phyloP scores from a whole-genome alignment of 2,888 invertebrate genomes.

The Oegoconia quadripuncta region DNA sequence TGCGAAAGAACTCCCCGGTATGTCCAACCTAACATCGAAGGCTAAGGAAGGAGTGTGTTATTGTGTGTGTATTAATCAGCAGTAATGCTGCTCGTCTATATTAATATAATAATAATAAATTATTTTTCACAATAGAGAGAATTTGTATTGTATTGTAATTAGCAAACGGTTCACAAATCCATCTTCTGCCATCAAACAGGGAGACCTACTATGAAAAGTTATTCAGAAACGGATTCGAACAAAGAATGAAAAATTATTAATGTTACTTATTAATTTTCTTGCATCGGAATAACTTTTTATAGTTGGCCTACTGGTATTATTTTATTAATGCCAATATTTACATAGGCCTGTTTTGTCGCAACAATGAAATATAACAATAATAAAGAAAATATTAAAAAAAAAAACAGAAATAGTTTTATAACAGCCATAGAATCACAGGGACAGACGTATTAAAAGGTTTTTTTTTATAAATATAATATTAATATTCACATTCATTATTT shows the following conservation, averaged over 20 bases:
- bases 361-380: constrained; percentile 8
- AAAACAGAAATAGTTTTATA: constrained; percentile 15
- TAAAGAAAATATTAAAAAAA: constrained; percentile 9
- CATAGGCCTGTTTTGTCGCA: constrained; percentile 17
- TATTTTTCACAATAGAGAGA: too few relatives aligned
- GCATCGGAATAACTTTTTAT: too few relatives aligned
- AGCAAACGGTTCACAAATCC: constrained; percentile 40
- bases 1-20: too few relatives aligned
- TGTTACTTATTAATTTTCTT: not conserved
- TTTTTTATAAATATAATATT: constrained; percentile 6
- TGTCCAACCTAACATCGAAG: too few relatives aligned
- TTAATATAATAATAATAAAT: too few relatives aligned
- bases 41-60: too few relatives aligned
- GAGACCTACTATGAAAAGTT: not conserved
- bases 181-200: constrained; percentile 20
- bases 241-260: too few relatives aligned
- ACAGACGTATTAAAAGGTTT: constrained; percentile 15
- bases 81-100: too few relatives aligned
- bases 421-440: constrained; percentile 30
- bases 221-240: too few relatives aligned
- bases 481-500: constrained; percentile 3
- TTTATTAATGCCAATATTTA: not conserved
- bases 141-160: too few relatives aligned
- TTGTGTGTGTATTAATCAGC: too few relatives aligned
- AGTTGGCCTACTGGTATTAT: too few relatives aligned